Percentiles rank a stretch among this genome's conserved stretches.
Evolutionary conservation across 2,113 vertebrate genomes (phyloP).

Genomic region (Bettongia penicillata): DNA sequence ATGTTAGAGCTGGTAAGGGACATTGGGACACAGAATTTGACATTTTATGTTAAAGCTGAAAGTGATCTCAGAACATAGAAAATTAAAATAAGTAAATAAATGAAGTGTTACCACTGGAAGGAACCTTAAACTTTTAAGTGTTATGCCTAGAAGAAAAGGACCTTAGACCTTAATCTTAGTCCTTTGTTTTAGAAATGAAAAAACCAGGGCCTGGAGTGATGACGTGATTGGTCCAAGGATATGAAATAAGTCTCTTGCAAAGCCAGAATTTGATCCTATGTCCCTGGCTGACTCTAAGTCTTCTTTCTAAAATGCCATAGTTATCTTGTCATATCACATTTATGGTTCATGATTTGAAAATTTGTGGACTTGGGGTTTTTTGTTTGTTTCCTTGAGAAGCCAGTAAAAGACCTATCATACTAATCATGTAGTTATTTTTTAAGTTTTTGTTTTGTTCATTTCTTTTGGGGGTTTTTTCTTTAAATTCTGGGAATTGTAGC

Average conservation of each 20-base stretch:
- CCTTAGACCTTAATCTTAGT: neutral
- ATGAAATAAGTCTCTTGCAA: neutral
- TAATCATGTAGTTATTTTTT: conserved; percentile 22
- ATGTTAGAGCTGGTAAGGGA: neutral
- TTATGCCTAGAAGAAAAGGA: neutral
- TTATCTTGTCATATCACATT: neutral
- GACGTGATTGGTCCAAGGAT: neutral
- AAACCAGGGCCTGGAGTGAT: neutral
- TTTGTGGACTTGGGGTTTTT: conserved; percentile 61
- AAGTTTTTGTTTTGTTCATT: neutral
- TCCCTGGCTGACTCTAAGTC: neutral
- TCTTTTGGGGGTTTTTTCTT: conserved; percentile 16
- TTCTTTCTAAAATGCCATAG: neutral
- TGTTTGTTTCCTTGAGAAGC: conserved; percentile 41
- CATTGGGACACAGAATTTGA: neutral
- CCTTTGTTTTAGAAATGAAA: neutral
- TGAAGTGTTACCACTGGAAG: neutral
- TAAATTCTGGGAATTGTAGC: conserved; percentile 32
- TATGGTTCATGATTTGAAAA: conserved; percentile 16
- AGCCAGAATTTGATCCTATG: neutral
- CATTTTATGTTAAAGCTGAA: neutral
- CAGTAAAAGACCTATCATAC: neutral
- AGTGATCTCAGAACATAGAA: neutral
- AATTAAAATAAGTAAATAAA: neutral
- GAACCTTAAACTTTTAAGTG: neutral